Evolutionary conservation across 1,140 invertebrate genomes (phyloP).

Genomic region (Diabrotica virgifera): DNA sequence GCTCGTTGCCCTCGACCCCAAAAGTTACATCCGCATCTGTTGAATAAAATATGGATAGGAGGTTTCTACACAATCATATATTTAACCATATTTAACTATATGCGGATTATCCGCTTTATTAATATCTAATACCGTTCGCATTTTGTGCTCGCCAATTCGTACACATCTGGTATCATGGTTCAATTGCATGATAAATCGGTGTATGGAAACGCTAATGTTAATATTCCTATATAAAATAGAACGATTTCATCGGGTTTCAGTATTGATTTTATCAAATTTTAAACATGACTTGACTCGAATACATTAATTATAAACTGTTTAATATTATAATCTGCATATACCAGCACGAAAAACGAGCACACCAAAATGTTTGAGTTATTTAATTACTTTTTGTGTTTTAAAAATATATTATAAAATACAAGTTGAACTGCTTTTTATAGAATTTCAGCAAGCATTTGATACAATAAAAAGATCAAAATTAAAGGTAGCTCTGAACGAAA

Average conservation of each 20-base stretch:
- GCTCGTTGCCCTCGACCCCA: background rate
- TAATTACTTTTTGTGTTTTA: no score
- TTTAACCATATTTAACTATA: slow-evolving; percentile 16
- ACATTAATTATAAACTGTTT: no score
- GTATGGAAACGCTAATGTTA: background rate
- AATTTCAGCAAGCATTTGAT: no score
- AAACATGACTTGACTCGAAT: background rate
- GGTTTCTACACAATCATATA: slow-evolving; percentile 7
- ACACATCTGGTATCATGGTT: slow-evolving; percentile 2
- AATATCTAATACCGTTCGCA: slow-evolving; percentile 1
- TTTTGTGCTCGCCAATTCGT: background rate
- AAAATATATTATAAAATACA: no score
- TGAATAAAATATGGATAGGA: slow-evolving; percentile 4
- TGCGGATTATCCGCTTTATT: slow-evolving; percentile 8
- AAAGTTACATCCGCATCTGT: slow-evolving; percentile 8
- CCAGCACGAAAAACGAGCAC: no score
- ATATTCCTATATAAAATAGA: background rate
- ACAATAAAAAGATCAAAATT: no score
- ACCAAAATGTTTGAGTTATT: no score
- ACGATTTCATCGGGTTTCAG: background rate
- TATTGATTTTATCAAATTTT: background rate
- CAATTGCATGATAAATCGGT: background rate
- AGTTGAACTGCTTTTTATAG: no score
- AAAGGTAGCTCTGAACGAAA: no score
- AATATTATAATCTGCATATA: no score